Base-by-base conservation (phyloP, 2,888 invertebrate genomes). In the Punctoribates punctum region DNA sequence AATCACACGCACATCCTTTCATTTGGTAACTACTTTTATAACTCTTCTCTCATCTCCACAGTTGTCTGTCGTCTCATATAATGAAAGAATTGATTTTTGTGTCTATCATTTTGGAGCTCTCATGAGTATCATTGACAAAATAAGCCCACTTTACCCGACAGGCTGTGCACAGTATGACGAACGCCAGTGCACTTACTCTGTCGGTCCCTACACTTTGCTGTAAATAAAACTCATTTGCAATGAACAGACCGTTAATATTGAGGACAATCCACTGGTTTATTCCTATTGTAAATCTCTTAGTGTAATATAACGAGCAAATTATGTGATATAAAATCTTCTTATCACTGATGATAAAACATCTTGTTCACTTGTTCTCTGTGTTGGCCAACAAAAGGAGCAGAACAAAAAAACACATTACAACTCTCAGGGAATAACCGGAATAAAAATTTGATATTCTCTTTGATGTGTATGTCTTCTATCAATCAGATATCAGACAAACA, bases 61-160 rank as follows among this genome's bases (percentile, higher is more conserved):
- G 34, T 34, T 34, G 34, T 34, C 5, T 34, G 4, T 34, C 34
- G 20, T 67, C n/a, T 34, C 20, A 46, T 17, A 23, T 70, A 70
- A 70, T 70, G 70, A 46, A 46, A 70, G 46, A 42, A 70, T 70
- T 70, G 70, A 70, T 70, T 70, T 70, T 70, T 70, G 70, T 70
- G 46, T 70, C 42, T 23, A 42, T 46, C 46, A 46, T 42, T 70
- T 20, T 13, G 29, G 9, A 29, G 46, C 38, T 70, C 70, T 70
- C 70, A 70, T 70, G 70, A 70, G 70, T 25, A 70, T 70, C 46
- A 70, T 70, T 70, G 70, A 70, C 70, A 70, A 70, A 23, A 70
- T 70, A 70, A 70, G 70, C 42, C 70, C 70, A 70, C 70, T 67
- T 62, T 65, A 34, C 65, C 15, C 34, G 34, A 34, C 34, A 34